Evolutionary conservation across 2,113 vertebrate species (phyloP).

Genomic region (Brienomyrus longianalis): DNA sequence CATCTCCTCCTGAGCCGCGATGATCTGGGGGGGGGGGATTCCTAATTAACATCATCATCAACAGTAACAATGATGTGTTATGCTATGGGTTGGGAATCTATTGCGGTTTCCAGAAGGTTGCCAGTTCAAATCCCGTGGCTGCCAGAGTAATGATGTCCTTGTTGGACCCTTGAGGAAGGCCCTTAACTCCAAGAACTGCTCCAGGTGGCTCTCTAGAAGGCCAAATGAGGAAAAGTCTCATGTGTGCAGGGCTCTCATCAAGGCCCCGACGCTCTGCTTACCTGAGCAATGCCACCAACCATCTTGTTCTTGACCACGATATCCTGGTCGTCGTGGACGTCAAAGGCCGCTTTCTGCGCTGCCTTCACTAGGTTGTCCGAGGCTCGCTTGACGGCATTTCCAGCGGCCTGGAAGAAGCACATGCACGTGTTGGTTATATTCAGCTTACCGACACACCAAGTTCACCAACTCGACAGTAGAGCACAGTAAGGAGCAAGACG

Average conservation of each 20-base stretch:
- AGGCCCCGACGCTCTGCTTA: constrained; percentile 44
- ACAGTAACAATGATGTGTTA: not conserved
- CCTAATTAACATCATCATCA: not conserved
- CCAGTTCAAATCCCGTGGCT: no score
- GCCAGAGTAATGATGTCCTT: not conserved
- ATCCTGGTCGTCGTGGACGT: constrained; percentile 83
- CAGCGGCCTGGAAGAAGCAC: constrained; percentile 66
- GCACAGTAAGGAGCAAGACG: not conserved
- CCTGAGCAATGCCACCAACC: constrained; percentile 97
- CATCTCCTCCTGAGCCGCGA: constrained; percentile 97
- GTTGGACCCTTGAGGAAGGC: not conserved
- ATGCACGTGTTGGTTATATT: not conserved
- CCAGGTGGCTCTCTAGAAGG: no score
- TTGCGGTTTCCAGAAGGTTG: no score
- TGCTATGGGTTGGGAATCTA: no score
- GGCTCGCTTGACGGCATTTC: constrained; percentile 90
- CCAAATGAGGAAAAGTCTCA: no score
- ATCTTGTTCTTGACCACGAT: constrained; percentile 96
- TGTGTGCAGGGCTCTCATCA: not conserved
- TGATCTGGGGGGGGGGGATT: constrained; percentile 66
- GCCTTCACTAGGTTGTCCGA: constrained; percentile 96
- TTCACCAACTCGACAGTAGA: not conserved
- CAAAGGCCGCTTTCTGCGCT: constrained; percentile 91
- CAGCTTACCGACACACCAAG: not conserved
- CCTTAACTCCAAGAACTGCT: no score